Base-by-base conservation (phyloP, 2,797 vertebrate genomes). In the Eulemur coronatus region DNA sequence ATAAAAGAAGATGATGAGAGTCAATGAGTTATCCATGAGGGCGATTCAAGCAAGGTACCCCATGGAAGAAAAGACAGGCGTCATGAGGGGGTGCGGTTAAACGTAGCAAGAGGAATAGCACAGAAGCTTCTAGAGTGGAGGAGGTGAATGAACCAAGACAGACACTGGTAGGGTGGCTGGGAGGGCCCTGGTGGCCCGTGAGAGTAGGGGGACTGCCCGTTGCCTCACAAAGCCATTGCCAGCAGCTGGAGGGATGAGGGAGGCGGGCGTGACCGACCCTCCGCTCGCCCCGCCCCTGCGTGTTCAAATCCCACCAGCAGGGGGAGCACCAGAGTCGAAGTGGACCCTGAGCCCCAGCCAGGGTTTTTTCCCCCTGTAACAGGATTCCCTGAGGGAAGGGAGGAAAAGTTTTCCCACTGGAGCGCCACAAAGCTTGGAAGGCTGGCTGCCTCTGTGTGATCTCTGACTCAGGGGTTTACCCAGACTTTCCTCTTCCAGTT, bases 401-500 rank as follows among this genome's bases (percentile, higher is more conserved):
- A 75, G 63, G 50, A 86, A 61, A 72, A 94, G 38, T 88, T 96
- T 90, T 84, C 85, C 69, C 75, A 52, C 18, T 96, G 33, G 48
- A 59, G 38, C 35, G 50, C 57, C 84, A 73, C 84, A 96, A 91
- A 94, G 92, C 82, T 85, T 95, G 97, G 92, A 97, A 96, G 69
- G 69, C 41, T 92, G 28, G n/a, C 72, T 67, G 57, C 33, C 11
- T 63, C 69, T 91, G 67, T 96, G 96, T 97, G 96, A 97, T 95
- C 82, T 94, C 78, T 97, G 98, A 97, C 96, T 97, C 96, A 97
- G 48, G 94, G 94, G 46, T 85, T 98, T 97, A 96, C 96, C 95
- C 95, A 97, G 55, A 95, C 96, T 98, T 97, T 97, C 97, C 97
- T 93, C 63, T 94, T 94, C 55, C 95, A 69, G 89, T 92, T 97